A percentile compares a stretch with the other conserved stretches of the same genome.
phyloP scores from a whole-genome alignment of 2,113 vertebrate species.

The Plectropomus leopardus region DNA sequence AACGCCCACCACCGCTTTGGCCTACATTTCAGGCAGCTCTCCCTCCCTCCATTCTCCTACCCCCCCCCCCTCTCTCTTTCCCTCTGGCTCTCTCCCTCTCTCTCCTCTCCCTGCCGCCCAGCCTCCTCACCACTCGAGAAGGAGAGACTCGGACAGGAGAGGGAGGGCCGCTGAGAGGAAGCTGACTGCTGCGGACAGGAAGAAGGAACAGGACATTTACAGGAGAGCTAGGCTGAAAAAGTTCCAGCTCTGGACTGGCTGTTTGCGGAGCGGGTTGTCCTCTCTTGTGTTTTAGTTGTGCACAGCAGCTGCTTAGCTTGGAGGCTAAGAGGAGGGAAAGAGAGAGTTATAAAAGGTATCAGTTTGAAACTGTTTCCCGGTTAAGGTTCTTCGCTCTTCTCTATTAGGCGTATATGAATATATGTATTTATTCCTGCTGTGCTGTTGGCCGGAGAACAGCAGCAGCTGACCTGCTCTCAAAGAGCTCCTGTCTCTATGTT shows the following conservation, averaged over 20 bases:
- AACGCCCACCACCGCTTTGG: slow-evolving; percentile 90
- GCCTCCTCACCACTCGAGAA: slow-evolving; percentile 49
- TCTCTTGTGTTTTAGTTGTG: slow-evolving; percentile 46
- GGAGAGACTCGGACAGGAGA: slow-evolving; percentile 49
- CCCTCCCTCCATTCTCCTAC: slow-evolving; percentile 76
- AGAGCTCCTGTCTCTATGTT: slow-evolving; percentile 84
- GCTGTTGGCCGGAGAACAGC: slow-evolving; percentile 79
- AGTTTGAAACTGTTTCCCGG: slow-evolving; percentile 74
- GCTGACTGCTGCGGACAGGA: slow-evolving; percentile 64
- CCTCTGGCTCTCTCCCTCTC: neutral
- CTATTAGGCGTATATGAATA: slow-evolving; percentile 74
- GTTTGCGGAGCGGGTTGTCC: slow-evolving; percentile 14
- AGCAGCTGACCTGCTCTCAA: slow-evolving; percentile 86
- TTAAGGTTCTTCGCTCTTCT: slow-evolving; percentile 64
- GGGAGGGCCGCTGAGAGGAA: slow-evolving; percentile 45
- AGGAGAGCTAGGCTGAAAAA: slow-evolving; percentile 59
- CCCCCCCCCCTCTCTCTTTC: neutral
- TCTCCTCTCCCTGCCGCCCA: slow-evolving; percentile 1
- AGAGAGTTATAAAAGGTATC: slow-evolving; percentile 55
- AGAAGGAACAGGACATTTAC: slow-evolving; percentile 62
- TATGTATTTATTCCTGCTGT: slow-evolving; percentile 85
- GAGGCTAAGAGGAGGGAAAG: slow-evolving; percentile 37
- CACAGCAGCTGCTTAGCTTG: slow-evolving; percentile 62
- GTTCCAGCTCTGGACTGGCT: slow-evolving; percentile 44
- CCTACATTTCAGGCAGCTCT: slow-evolving; percentile 94